phyloP scores from a whole-genome alignment of 2,113 vertebrate species.

The Pollachius pollachius region DNA sequence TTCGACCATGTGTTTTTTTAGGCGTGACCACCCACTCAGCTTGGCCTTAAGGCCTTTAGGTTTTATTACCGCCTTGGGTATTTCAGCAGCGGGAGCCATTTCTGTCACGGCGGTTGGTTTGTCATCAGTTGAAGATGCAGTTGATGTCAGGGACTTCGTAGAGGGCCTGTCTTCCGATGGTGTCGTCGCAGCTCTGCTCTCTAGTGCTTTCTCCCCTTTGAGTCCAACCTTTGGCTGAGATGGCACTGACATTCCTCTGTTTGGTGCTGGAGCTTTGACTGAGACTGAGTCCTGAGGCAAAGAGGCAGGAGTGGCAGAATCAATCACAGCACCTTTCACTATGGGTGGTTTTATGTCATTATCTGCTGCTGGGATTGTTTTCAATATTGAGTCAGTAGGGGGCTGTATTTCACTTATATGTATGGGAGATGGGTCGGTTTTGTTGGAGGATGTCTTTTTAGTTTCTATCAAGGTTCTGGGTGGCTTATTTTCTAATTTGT shows the following conservation, averaged over 20 bases:
- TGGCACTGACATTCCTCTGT: conserved; percentile 55
- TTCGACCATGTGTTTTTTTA: conserved; percentile 86
- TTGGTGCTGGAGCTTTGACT: conserved; percentile 55
- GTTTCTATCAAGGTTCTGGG: conserved; percentile 5
- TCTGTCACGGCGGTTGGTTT: conserved; percentile 22
- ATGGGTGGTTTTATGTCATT: conserved; percentile 56
- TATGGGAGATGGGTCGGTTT: conserved; percentile 22
- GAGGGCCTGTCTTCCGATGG: conserved; percentile 38
- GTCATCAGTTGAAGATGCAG: conserved; percentile 62
- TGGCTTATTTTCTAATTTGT: conserved; percentile 19
- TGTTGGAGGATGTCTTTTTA: not conserved
- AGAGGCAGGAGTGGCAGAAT: conserved; percentile 65
- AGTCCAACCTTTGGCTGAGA: conserved; percentile 61
- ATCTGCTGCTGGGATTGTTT: conserved; percentile 50
- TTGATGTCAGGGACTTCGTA: conserved; percentile 63
- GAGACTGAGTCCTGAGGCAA: conserved; percentile 67
- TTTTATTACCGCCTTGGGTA: conserved; percentile 47
- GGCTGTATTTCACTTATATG: conserved; percentile 25
- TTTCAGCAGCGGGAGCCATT: conserved; percentile 8
- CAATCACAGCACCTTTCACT: conserved; percentile 59
- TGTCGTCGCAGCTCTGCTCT: conserved; percentile 35
- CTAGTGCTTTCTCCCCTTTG: conserved; percentile 47
- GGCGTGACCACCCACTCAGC: conserved; percentile 82
- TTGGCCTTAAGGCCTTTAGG: conserved; percentile 64
- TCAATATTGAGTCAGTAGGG: conserved; percentile 30